Base-by-base conservation (phyloP, 2,113 vertebrate genomes). In the Probosciger aterrimus region DNA sequence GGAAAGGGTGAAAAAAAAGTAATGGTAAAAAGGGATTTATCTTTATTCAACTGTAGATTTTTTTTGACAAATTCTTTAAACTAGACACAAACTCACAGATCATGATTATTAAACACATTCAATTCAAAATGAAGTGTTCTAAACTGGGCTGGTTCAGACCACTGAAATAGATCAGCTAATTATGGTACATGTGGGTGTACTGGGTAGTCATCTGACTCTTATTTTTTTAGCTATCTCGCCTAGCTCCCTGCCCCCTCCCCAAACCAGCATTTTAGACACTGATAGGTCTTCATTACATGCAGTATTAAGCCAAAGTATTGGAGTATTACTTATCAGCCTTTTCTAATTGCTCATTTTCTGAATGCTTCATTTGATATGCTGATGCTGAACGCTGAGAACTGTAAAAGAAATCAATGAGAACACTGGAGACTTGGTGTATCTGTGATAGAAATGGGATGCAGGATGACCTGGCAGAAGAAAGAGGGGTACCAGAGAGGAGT, bases 131-230 rank as follows among this genome's bases (percentile, higher is more conserved):
- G 10, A 52, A 86, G 86, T 46, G 57, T 24, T 94, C 63, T 88
- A 47, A 91, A 52, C 64, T 3, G 50, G 96, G 85, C 93, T 92
- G 79, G 7, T 84, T 90, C 64, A 90, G 90, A 35, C 85, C 93
- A 81, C 94, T 14, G 90, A 96, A 96, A 97, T 92, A 96, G 93
- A 76, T 6, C 13, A 79, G 96, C 94, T 96, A 96, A 97, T 93
- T 96, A 14, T 95, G 96, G 96, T 75, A 39, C 71, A 53, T 0
- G 94, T 97, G 96, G 95, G 95, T 30, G 95, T 93, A 75, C 70
- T 46, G 92, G 60, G 92, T 50, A 96, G 68, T 90, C 96, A 96
- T 63, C 92, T 97, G 96, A 94, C 81, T 95, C 69, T 78, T 73
- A 55, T 81, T 84, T 96, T 95, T 93, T 86, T 64, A 95, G 96